Conservation (phyloP, 2,888 invertebrate genomes). For the Agrochola litura region DNA sequence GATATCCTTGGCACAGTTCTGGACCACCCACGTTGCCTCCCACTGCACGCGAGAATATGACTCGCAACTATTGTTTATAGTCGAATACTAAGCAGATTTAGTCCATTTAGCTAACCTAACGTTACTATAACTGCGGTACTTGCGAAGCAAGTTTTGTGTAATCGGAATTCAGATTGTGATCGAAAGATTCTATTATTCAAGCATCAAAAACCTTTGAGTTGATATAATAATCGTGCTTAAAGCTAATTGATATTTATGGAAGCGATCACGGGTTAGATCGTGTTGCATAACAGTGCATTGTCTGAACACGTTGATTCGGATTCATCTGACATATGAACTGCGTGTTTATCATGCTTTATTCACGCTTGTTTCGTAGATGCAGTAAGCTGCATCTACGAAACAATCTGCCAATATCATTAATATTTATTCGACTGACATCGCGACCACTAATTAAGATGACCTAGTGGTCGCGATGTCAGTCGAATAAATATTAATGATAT, state of each 20-base stretch:
- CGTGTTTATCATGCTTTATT: conserved; percentile 37
- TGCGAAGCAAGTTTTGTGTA: conserved; percentile 22
- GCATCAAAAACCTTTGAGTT: conserved; percentile 1
- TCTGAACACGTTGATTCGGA: conserved; percentile 27
- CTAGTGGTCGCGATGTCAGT: not conserved
- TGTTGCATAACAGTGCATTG: conserved; percentile 37
- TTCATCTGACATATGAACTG: conserved; percentile 26
- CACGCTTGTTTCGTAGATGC: conserved; percentile 1
- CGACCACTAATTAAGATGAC: no score
- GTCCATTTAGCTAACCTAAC: conserved; percentile 32
- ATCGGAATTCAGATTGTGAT: conserved; percentile 1
- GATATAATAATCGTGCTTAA: conserved; percentile 6
- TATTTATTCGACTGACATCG: no score
- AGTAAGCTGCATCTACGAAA: no score
- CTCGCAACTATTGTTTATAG: conserved; percentile 56
- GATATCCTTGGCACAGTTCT: conserved; percentile 84
- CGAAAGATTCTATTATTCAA: not conserved
- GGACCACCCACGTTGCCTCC: conserved; percentile 78
- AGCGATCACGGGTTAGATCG: conserved; percentile 16
- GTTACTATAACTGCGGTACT: conserved; percentile 12
- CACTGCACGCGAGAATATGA: conserved; percentile 66
- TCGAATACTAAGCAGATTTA: conserved; percentile 54
- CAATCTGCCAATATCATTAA: no score
- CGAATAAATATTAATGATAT: not conserved
- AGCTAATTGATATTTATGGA: conserved; percentile 10